Conservation (phyloP, 2,797 vertebrate genomes). For the Florisuga fusca region DNA sequence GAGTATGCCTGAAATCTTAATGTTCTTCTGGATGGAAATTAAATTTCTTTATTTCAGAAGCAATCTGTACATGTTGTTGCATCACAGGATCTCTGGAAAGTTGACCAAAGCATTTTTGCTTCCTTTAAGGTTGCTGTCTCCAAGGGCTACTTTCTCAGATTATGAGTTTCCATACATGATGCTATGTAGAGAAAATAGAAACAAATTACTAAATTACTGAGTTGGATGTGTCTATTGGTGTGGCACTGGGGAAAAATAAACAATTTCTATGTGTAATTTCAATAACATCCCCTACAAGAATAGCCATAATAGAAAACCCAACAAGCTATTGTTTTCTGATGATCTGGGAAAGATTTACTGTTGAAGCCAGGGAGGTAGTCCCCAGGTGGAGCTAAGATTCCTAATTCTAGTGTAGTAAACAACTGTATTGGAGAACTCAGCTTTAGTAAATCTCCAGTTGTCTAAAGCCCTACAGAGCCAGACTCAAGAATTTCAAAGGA, state of each 20-base stretch:
- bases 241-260: background rate
- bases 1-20: background rate
- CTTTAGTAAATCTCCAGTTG: background rate
- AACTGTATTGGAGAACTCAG: background rate
- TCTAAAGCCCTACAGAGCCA: background rate
- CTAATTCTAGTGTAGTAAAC: background rate
- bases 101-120: background rate
- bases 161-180: background rate
- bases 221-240: background rate
- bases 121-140: background rate
- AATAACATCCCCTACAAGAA: background rate
- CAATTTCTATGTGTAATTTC: background rate
- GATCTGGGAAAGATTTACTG: background rate
- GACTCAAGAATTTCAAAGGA: background rate
- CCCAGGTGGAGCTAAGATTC: background rate
- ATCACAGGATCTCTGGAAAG: background rate
- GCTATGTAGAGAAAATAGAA: background rate
- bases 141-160: background rate
- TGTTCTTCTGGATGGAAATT: background rate
- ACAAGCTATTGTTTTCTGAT: background rate
- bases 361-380: background rate
- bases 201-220: background rate
- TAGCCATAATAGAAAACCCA: background rate
- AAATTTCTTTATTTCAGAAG: background rate
- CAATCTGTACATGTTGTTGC: background rate